Evolutionary conservation across 2,797 vertebrate species (phyloP), one percentile per base, ranked within the genome.

Genomic region (Lemur catta): DNA sequence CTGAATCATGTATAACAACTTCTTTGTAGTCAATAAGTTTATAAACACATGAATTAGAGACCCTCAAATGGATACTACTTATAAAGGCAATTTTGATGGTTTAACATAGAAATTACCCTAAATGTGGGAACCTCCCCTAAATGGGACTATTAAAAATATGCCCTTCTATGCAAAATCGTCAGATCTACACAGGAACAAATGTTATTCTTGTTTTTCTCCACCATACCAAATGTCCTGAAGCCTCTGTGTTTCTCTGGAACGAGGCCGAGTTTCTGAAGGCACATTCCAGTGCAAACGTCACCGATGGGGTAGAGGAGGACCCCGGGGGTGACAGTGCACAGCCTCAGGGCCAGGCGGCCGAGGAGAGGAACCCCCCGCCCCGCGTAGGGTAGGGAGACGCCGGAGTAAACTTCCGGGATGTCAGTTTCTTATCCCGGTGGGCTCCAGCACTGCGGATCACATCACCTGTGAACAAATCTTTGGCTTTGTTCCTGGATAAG

Each of bases 251-350:
- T 99, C 94, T 99, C 99, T 0, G 99, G 99, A 97, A 99, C 98
- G 85, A 99, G 99, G 89, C 99, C 99, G 17, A 99, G 98, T 97
- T 99, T 99, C 97, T 99, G 98, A 91, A 99, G 99, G 98, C 99
- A 99, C 99, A 99, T 99, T 80, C 99, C 99, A 50, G 99, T 99
- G 98, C 99, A 99, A 94, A 99, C 99, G 11, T 99, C 99, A 71
- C 99, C 99, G 0, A 99, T 99, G 3, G 99, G 99, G 97, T 99
- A 99, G 48, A 99, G 99, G 1, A 99, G 98, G 63, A 99, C 99
- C 13, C 93, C 98, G 14, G 98, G 98, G 0, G 99, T 99, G 2
- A 98, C 96, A 1, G 98, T 98, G 84, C 99, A 98, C 78, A 99
- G 98, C 65, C 99, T 99, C 15, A 98, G 98, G 0, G 99, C 99